Evolutionary conservation across 2,888 invertebrate genomes (phyloP).

Genomic region (Melangyna quadrimaculata): DNA sequence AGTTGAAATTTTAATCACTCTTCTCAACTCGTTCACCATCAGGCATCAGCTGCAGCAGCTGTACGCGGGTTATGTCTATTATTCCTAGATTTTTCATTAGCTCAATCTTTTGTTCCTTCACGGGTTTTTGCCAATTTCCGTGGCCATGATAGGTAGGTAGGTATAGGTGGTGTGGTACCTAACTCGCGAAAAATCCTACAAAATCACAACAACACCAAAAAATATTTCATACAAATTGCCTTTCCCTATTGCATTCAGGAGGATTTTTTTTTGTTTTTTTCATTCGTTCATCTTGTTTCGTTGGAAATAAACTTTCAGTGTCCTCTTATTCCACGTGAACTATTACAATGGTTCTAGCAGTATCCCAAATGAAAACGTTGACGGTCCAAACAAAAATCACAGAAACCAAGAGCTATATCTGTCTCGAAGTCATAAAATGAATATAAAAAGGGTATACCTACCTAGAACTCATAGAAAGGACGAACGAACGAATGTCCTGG

Average conservation of each 20-base stretch:
- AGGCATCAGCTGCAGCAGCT: too few species aligned
- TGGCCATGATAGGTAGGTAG: not conserved
- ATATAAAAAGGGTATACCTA: constrained; percentile 16
- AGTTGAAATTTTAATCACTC: constrained; percentile 52
- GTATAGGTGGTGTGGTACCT: too few species aligned
- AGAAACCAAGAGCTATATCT: constrained; percentile 34
- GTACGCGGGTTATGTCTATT: constrained; percentile 17
- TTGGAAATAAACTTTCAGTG: constrained; percentile 31
- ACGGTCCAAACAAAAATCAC: not conserved
- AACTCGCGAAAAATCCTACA: not conserved
- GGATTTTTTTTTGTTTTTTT: not conserved
- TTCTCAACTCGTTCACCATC: not conserved
- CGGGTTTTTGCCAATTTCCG: constrained; percentile 41
- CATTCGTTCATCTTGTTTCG: not conserved
- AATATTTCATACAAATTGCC: constrained; percentile 23
- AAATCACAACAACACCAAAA: not conserved
- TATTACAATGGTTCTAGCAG: constrained; percentile 5
- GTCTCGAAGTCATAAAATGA: constrained; percentile 43
- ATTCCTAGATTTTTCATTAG: constrained; percentile 61
- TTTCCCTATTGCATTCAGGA: constrained; percentile 13
- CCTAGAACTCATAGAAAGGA: constrained; percentile 2
- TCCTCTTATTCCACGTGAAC: constrained; percentile 30
- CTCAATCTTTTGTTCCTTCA: constrained; percentile 43
- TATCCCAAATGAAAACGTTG: constrained; percentile 10
- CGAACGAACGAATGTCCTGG: constrained; percentile 38